phyloP scores from a whole-genome alignment of 2,888 invertebrate genomes.

The Agonum fuliginosum region DNA sequence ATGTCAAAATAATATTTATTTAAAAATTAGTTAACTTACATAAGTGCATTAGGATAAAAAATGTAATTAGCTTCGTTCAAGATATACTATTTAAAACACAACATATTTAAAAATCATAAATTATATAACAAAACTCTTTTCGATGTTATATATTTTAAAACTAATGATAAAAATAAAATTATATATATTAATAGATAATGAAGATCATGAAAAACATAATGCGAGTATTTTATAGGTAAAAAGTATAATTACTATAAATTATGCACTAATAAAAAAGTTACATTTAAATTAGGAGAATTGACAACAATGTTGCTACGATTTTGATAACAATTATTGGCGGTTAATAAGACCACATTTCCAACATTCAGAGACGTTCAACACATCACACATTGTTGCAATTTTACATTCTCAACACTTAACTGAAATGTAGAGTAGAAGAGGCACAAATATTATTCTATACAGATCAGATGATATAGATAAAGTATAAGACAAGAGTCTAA shows the following conservation, averaged over 20 bases:
- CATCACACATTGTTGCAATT: slow-evolving; percentile 55
- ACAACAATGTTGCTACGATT: slow-evolving; percentile 49
- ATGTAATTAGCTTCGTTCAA: slow-evolving; percentile 48
- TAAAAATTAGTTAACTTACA: slow-evolving; percentile 56
- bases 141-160: slow-evolving; percentile 46
- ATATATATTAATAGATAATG: slow-evolving; percentile 47
- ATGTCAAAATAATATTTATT: slow-evolving; percentile 55
- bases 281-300: slow-evolving; percentile 54
- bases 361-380: slow-evolving; percentile 32
- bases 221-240: slow-evolving; percentile 59
- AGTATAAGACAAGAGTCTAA: slow-evolving; percentile 28
- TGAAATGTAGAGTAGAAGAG: slow-evolving; percentile 56
- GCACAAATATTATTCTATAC: slow-evolving; percentile 53
- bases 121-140: slow-evolving; percentile 54
- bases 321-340: slow-evolving; percentile 24
- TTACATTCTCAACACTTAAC: slow-evolving; percentile 49
- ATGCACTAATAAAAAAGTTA: slow-evolving; percentile 32
- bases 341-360: slow-evolving; percentile 27
- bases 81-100: slow-evolving; percentile 58
- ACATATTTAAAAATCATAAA: slow-evolving; percentile 57
- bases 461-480: slow-evolving; percentile 33
- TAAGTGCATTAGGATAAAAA: slow-evolving; percentile 57
- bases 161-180: slow-evolving; percentile 44
- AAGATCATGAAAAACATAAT: slow-evolving; percentile 42
- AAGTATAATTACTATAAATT: slow-evolving; percentile 46